These are phyloP conservation scores for Sterrhoptilus dennistouni DNA, from an alignment of 2,113 vertebrate genomes.

Conservation along the genomic window DNA sequence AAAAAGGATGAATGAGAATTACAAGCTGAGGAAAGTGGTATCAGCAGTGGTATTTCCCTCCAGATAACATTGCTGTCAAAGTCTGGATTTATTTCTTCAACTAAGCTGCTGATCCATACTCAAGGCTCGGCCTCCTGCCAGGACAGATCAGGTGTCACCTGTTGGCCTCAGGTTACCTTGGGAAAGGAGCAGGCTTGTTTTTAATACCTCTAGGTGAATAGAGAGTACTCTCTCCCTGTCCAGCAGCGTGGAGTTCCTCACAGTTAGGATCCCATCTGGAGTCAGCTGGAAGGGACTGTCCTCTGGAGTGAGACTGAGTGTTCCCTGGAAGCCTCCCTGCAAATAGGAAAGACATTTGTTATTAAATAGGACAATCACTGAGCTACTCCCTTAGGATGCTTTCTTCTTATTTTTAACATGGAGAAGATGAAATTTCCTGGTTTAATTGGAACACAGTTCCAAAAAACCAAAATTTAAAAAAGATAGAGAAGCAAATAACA, in stretches of 20 bases:
- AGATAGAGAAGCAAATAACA: not conserved
- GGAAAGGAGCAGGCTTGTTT: not conserved
- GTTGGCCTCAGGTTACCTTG: not conserved
- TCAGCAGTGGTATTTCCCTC: not conserved
- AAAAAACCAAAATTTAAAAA: not conserved
- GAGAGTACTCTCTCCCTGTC: constrained; percentile 69
- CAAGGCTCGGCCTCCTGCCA: not conserved
- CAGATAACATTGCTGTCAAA: not conserved
- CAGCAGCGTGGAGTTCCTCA: constrained; percentile 63
- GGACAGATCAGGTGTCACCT: not conserved
- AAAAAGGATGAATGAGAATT: not conserved
- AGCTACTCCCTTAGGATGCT: not conserved
- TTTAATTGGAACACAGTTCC: not conserved
- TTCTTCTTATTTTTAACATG: not conserved
- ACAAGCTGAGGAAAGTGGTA: not conserved
- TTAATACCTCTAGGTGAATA: constrained; percentile 71
- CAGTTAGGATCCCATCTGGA: constrained; percentile 66
- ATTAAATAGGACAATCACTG: not conserved
- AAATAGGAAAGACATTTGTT: not conserved
- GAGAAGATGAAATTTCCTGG: not conserved
- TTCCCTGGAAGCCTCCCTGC: constrained; percentile 81
- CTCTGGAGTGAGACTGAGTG: constrained; percentile 49
- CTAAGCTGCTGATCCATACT: not conserved
- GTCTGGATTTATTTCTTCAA: not conserved
- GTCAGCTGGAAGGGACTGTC: constrained; percentile 72